Evolutionary conservation across 1,140 invertebrate genomes (phyloP).

Genomic region (Papilio machaon): DNA sequence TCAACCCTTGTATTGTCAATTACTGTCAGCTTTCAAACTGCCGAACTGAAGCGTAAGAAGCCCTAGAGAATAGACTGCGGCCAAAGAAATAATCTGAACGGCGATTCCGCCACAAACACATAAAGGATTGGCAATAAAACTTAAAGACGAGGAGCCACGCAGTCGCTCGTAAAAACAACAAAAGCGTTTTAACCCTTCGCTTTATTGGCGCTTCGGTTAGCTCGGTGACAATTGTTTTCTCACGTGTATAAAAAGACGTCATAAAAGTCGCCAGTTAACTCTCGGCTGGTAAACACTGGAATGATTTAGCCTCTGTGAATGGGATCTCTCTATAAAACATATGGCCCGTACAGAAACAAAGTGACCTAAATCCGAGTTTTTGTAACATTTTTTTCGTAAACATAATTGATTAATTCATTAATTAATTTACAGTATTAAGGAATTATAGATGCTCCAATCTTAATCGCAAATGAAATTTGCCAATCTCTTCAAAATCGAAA

Average conservation of each 20-base stretch:
- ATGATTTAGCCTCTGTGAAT: conserved; percentile 39
- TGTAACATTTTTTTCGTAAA: not conserved
- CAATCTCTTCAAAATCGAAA: too few relatives aligned
- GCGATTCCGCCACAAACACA: conserved; percentile 37
- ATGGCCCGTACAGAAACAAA: conserved; percentile 9
- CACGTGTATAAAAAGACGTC: conserved; percentile 60
- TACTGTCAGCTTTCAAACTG: conserved; percentile 29
- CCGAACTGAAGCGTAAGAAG: conserved; percentile 16
- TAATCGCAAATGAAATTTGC: not conserved
- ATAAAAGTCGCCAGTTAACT: conserved; percentile 54
- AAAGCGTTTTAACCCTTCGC: conserved; percentile 44
- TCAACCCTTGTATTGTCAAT: conserved; percentile 33
- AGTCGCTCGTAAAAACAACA: conserved; percentile 56
- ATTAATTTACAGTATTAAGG: not conserved
- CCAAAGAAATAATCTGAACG: conserved; percentile 18
- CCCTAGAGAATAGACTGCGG: conserved; percentile 27
- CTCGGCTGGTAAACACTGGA: conserved; percentile 10
- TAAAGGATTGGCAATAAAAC: conserved; percentile 58
- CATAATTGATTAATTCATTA: not conserved
- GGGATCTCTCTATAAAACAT: conserved; percentile 5
- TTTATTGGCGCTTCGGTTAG: conserved; percentile 56
- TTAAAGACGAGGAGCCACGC: conserved; percentile 56
- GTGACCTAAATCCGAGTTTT: not conserved
- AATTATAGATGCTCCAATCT: not conserved
- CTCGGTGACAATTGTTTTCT: conserved; percentile 68